Conservation (phyloP, 1,140 invertebrate species). For the Eurosta solidaginis region DNA sequence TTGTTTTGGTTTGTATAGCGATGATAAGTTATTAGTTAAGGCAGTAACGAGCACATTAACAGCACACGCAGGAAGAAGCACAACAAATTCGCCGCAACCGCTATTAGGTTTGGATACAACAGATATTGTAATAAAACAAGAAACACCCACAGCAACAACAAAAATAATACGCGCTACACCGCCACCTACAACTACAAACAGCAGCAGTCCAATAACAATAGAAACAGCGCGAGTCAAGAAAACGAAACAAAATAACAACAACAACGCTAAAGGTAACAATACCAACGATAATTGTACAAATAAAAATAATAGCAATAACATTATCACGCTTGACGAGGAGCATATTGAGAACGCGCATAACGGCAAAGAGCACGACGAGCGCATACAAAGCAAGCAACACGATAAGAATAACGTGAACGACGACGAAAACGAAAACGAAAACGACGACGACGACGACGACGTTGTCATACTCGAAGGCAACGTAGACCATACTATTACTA, state of each 20-base stretch:
- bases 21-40: constrained; percentile 87
- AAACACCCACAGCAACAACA: constrained; percentile 36
- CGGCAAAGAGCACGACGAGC: too few species aligned
- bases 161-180: constrained; percentile 34
- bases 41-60: constrained; percentile 42
- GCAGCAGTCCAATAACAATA: constrained; percentile 40
- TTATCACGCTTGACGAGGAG: neutral
- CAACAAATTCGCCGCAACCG: constrained; percentile 9
- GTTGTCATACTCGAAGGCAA: constrained; percentile 19
- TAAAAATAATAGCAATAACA: neutral
- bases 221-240: neutral
- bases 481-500: neutral
- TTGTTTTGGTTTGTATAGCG: constrained; percentile 84
- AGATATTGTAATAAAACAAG: constrained; percentile 28
- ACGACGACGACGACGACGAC: constrained; percentile 36
- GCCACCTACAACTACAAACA: constrained; percentile 35
- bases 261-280: constrained; percentile 32
- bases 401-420: constrained; percentile 30
- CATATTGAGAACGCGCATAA: too few species aligned
- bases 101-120: neutral
- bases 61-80: neutral
- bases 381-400: neutral
- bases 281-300: neutral
- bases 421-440: constrained; percentile 38
- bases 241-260: constrained; percentile 22